These are phyloP conservation scores for Leptopilina clavipes DNA, from an alignment of 1,140 invertebrate genomes.

Conservation along the genomic window DNA sequence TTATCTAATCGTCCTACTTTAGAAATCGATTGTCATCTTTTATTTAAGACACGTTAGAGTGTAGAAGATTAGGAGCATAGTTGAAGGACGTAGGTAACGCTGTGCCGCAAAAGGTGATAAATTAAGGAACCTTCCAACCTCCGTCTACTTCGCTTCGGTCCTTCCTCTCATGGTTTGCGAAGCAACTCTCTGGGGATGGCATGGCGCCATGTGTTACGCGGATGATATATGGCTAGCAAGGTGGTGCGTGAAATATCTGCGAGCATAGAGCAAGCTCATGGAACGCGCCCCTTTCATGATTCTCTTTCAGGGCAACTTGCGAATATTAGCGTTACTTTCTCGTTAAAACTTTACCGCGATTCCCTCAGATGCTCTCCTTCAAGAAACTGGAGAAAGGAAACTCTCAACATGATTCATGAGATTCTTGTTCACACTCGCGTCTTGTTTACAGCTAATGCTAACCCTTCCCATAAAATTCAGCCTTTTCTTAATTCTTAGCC, in stretches of 20 bases:
- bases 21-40: slow-evolving; percentile 27
- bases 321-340: slow-evolving; percentile 46
- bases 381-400: background rate
- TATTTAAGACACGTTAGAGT: background rate
- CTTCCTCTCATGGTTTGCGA: slow-evolving; percentile 48
- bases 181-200: slow-evolving; percentile 54
- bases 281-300: slow-evolving; percentile 42
- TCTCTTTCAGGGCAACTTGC: slow-evolving; percentile 37
- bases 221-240: slow-evolving; percentile 61
- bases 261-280: slow-evolving; percentile 44
- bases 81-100: slow-evolving; percentile 56
- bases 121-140: slow-evolving; percentile 60
- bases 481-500: background rate
- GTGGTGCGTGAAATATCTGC: slow-evolving; percentile 61
- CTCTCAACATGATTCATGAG: slow-evolving; percentile 32
- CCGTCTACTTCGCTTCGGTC: slow-evolving; percentile 49
- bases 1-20: background rate
- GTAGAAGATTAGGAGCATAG: background rate
- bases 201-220: slow-evolving; percentile 64
- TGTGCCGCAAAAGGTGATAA: slow-evolving; percentile 58
- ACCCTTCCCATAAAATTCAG: background rate
- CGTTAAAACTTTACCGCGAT: slow-evolving; percentile 42
- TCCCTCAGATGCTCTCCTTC: slow-evolving; percentile 20
- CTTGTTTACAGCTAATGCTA: background rate
- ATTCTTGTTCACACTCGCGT: slow-evolving; percentile 10